Percentiles rank a stretch among this genome's conserved stretches.
phyloP scores from a whole-genome alignment of 2,113 vertebrate species.

The Panurus biarmicus region DNA sequence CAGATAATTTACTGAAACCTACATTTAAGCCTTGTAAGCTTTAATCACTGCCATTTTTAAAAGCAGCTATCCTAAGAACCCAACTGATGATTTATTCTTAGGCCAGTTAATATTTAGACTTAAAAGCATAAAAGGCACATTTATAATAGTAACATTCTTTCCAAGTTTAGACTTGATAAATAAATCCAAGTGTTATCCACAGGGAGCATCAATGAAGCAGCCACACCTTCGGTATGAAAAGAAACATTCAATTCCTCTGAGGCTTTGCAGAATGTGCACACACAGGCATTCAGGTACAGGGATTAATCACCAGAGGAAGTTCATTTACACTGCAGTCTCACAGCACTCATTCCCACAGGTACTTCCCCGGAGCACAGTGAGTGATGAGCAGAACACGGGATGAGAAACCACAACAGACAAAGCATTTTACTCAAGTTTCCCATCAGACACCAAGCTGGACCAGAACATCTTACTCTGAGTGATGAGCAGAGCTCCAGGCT shows the following conservation, averaged over 20 bases:
- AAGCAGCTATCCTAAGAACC: background rate
- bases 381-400: background rate
- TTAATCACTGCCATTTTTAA: background rate
- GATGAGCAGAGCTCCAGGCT: background rate
- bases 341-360: background rate
- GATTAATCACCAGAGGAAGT: background rate
- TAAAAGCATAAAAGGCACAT: background rate
- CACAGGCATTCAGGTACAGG: background rate
- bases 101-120: background rate
- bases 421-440: background rate
- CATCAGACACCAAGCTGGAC: background rate
- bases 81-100: background rate
- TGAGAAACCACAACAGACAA: background rate
- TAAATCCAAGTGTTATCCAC: background rate
- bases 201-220: background rate
- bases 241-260: background rate
- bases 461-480: background rate
- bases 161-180: background rate
- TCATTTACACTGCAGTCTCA: background rate
- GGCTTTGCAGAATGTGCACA: background rate
- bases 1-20: background rate
- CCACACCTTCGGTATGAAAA: background rate
- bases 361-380: background rate
- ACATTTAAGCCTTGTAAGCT: background rate
- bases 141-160: background rate